A percentile compares a stretch with the other conserved stretches of the same genome.
phyloP scores from a whole-genome alignment of 2,113 vertebrate species.

The Ibidorhyncha struthersii region DNA sequence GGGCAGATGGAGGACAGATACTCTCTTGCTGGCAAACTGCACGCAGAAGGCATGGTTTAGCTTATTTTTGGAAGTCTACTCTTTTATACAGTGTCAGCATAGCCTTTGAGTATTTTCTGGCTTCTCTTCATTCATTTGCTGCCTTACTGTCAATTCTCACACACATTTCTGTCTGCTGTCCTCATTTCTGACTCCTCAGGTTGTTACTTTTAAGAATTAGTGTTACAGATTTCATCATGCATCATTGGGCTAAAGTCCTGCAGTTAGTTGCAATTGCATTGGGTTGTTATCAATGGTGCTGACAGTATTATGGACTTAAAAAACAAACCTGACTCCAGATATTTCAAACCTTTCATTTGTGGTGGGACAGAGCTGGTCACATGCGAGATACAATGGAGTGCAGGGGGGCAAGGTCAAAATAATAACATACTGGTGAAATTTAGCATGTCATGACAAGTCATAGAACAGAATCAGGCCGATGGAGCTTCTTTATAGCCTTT shows the following conservation, averaged over 20 bases:
- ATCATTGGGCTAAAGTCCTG: background rate
- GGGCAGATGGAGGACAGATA: background rate
- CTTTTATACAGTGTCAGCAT: background rate
- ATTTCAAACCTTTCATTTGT: background rate
- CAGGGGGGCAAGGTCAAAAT: background rate
- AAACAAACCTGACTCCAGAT: background rate
- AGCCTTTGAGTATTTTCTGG: background rate
- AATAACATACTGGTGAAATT: background rate
- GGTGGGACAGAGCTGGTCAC: background rate
- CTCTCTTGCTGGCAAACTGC: background rate
- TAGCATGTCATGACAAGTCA: background rate
- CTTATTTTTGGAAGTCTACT: background rate
- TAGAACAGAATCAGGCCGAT: background rate
- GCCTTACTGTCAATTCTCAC: background rate
- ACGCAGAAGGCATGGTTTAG: background rate
- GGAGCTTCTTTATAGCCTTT: background rate
- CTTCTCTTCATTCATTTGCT: background rate
- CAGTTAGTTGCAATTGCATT: background rate
- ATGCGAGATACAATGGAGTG: background rate
- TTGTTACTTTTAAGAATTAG: background rate
- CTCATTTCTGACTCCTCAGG: background rate
- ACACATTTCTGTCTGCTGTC: background rate
- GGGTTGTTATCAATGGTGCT: background rate
- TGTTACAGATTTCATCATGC: background rate
- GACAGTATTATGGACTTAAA: background rate